These are phyloP conservation scores for Mythimna albipuncta DNA, from an alignment of 2,888 invertebrate species.

Conservation along the genomic window DNA sequence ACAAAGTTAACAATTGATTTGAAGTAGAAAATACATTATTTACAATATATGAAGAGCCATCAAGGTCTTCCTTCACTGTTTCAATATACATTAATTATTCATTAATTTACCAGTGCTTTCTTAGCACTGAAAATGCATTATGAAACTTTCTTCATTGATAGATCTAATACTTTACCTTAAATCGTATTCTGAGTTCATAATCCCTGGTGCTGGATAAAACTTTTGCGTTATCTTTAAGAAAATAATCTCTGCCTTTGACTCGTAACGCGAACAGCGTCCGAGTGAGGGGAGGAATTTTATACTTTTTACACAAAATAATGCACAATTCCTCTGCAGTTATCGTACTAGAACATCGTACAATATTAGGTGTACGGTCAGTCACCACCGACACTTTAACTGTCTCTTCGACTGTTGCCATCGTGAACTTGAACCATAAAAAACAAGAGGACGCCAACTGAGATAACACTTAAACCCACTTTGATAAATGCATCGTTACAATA, in stretches of 20 bases:
- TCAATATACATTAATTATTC: conserved; percentile 40
- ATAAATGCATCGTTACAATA: conserved; percentile 66
- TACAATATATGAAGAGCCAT: conserved; percentile 2
- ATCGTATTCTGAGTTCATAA: conserved; percentile 95
- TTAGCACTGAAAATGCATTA: conserved; percentile 15
- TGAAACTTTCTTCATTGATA: background rate
- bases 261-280: conserved; percentile 95
- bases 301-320: conserved; percentile 92
- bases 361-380: conserved; percentile 80
- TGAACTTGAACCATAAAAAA: conserved; percentile 83
- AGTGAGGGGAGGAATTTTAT: conserved; percentile 94
- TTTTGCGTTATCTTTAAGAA: conserved; percentile 92
- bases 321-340: conserved; percentile 93
- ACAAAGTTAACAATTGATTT: background rate
- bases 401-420: conserved; percentile 85
- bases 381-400: conserved; percentile 86
- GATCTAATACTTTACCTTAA: conserved; percentile 89
- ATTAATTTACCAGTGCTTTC: conserved; percentile 11
- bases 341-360: conserved; percentile 83
- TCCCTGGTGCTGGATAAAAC: conserved; percentile 87
- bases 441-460: conserved; percentile 81
- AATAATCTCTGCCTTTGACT: conserved; percentile 91
- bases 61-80: conserved; percentile 15
- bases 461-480: conserved; percentile 74
- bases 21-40: background rate